Conservation (phyloP, 2,113 vertebrate genomes). For the Phalacrocorax carbo region DNA sequence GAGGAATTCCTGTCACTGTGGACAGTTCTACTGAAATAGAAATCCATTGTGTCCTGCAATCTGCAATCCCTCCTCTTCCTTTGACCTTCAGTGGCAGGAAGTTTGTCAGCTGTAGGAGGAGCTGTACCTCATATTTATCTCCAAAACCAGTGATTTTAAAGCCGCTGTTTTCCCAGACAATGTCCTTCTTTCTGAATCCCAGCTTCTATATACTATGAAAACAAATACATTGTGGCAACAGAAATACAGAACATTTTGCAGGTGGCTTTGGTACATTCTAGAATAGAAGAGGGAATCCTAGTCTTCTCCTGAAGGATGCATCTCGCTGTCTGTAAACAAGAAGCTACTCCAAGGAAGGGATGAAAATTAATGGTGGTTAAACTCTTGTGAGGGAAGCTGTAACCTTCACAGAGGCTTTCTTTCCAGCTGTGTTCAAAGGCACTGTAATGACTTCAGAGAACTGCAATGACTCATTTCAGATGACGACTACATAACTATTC, state of each 20-base stretch:
- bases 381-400: constrained; percentile 46
- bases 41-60: background rate
- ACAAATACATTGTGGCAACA: background rate
- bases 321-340: background rate
- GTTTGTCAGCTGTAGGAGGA: background rate
- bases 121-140: background rate
- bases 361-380: constrained; percentile 40
- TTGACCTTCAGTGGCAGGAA: background rate
- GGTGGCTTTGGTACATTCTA: background rate
- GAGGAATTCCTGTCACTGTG: background rate
- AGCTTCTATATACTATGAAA: background rate
- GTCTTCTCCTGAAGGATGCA: background rate
- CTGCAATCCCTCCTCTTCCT: background rate
- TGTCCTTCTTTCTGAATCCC: background rate
- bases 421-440: constrained; percentile 71
- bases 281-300: accelerated
- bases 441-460: constrained; percentile 72
- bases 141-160: background rate
- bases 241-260: background rate
- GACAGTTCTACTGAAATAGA: background rate
- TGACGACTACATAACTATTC: constrained; percentile 78
- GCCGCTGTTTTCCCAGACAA: background rate
- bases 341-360: constrained; percentile 1
- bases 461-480: constrained; percentile 69
- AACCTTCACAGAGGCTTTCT: constrained; percentile 66